These are phyloP conservation scores for Folsomia manolachei DNA, from an alignment of 2,888 invertebrate species.

Conservation along the genomic window DNA sequence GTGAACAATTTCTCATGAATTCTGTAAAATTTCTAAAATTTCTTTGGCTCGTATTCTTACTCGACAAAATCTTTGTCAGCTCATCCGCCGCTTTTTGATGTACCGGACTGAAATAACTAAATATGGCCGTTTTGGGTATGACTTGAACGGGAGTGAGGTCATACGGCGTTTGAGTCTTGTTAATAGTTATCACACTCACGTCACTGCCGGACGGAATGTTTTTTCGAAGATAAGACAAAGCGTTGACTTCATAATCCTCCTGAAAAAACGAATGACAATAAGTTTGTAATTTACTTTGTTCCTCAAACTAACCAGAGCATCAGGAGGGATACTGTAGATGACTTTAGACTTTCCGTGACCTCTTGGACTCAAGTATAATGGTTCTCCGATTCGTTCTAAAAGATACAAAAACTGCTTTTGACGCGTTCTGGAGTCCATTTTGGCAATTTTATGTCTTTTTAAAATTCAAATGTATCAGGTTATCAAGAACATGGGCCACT, in stretches of 20 bases:
- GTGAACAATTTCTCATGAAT: too few relatives aligned
- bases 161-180: conserved; percentile 15
- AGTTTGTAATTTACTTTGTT: not conserved
- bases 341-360: conserved; percentile 29
- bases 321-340: conserved; percentile 26
- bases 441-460: not conserved
- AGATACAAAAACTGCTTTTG: conserved; percentile 23
- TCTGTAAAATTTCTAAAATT: too few relatives aligned
- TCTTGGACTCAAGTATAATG: conserved; percentile 21
- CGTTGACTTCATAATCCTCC: conserved; percentile 24
- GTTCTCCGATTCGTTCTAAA: conserved; percentile 19
- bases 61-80: conserved; percentile 17
- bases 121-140: conserved; percentile 11
- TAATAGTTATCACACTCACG: conserved; percentile 15
- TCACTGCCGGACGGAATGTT: conserved; percentile 17
- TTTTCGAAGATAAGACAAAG: conserved; percentile 24
- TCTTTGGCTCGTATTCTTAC: not conserved
- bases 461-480: not conserved
- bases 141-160: conserved; percentile 24
- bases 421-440: not conserved
- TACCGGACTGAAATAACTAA: conserved; percentile 16
- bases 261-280: conserved; percentile 9
- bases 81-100: conserved; percentile 19
- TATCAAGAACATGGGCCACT: not conserved
- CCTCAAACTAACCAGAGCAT: conserved; percentile 19